phyloP scores from a whole-genome alignment of 1,140 invertebrate species.

The Phenacoccus solenopsis region DNA sequence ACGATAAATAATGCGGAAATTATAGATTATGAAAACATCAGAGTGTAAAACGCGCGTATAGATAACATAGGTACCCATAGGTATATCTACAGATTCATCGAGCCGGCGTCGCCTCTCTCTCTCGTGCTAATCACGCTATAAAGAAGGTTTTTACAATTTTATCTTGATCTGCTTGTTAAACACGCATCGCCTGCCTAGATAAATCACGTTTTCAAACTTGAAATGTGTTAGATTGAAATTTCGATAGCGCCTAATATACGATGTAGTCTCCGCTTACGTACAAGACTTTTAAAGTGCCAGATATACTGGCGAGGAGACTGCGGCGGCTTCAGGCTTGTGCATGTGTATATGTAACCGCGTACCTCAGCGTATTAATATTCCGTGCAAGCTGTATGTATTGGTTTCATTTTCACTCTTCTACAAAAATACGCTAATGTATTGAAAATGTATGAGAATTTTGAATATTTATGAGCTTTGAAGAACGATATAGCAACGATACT shows the following conservation, averaged over 20 bases:
- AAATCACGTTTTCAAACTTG: constrained; percentile 2
- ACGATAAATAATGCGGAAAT: not conserved
- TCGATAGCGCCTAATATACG: constrained; percentile 1
- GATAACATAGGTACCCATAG: not conserved
- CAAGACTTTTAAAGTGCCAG: not conserved
- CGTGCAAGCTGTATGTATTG: too few relatives aligned
- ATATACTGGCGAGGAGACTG: not conserved
- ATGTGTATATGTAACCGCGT: too few relatives aligned
- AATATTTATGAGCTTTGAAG: too few relatives aligned
- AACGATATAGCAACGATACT: too few relatives aligned
- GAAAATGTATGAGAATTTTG: too few relatives aligned
- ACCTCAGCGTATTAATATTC: not conserved
- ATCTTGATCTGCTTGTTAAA: not conserved
- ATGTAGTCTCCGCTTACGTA: not conserved
- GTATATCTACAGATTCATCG: too few relatives aligned
- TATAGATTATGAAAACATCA: constrained; percentile 3
- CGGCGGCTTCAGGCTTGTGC: too few relatives aligned
- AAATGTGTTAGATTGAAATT: constrained; percentile 3
- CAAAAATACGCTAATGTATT: too few relatives aligned
- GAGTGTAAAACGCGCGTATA: not conserved
- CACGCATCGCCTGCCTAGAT: not conserved
- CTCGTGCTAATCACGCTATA: not conserved
- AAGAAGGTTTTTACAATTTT: constrained; percentile 3
- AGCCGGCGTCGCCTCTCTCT: not conserved
- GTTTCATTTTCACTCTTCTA: not conserved